Evolutionary conservation across 2,113 vertebrate genomes (phyloP).

Genomic region (Odontophorus gujanensis): DNA sequence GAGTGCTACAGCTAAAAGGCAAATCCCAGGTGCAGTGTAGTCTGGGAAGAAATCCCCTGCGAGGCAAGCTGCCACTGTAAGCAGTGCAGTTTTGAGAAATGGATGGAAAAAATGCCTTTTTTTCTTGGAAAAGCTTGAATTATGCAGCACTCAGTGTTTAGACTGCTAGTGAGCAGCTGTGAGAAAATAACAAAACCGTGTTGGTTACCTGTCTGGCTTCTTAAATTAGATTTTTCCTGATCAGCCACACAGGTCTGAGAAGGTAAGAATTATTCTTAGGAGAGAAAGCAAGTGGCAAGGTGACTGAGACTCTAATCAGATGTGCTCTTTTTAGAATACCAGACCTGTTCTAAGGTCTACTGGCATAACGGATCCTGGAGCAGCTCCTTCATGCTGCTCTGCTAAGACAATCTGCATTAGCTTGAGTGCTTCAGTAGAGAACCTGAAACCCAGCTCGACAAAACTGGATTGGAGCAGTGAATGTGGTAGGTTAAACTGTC

Average conservation of each 20-base stretch:
- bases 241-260: neutral
- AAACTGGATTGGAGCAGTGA: neutral
- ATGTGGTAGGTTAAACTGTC: neutral
- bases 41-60: neutral
- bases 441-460: neutral
- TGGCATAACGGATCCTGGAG: neutral
- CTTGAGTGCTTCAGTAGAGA: neutral
- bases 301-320: neutral
- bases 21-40: neutral
- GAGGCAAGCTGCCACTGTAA: neutral
- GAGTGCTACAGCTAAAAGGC: neutral
- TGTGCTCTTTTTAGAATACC: neutral
- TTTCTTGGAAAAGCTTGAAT: neutral
- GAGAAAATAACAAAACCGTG: neutral
- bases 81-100: neutral
- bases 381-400: neutral
- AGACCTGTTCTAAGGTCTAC: neutral
- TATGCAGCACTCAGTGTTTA: neutral
- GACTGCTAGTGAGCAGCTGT: neutral
- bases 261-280: accelerated
- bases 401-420: neutral
- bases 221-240: neutral
- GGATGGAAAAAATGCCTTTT: neutral
- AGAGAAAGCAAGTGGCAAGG: neutral
- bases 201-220: neutral